phyloP scores from a whole-genome alignment of 2,888 invertebrate genomes.

The Ichneumoninae sp. region DNA sequence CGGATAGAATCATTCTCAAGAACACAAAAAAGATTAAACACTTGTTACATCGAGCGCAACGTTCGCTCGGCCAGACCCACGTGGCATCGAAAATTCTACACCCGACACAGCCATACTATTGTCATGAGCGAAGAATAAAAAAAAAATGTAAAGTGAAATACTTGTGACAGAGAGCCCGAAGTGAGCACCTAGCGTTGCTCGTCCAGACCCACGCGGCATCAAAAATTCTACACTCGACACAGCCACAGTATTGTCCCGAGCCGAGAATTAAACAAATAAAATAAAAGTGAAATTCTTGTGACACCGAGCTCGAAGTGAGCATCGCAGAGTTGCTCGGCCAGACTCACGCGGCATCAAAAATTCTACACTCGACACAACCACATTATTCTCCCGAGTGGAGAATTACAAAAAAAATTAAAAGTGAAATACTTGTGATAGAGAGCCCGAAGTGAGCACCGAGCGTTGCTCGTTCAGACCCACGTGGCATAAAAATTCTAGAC shows the following conservation, averaged over 20 bases:
- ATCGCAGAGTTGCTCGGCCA: not conserved
- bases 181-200: not conserved
- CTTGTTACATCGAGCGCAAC: not conserved
- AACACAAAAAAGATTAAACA: not conserved
- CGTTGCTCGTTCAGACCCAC: not conserved
- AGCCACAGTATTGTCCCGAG: too few relatives aligned
- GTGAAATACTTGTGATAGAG: not conserved
- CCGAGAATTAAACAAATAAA: too few relatives aligned
- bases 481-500: not conserved
- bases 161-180: constrained; percentile 3
- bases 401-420: too few relatives aligned
- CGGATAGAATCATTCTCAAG: constrained; percentile 21
- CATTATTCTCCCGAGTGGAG: not conserved
- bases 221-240: not conserved
- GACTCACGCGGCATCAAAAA: not conserved
- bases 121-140: too few relatives aligned
- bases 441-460: not conserved
- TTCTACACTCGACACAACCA: not conserved
- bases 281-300: too few relatives aligned
- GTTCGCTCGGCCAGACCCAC: not conserved
- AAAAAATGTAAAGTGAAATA: too few relatives aligned
- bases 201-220: not conserved
- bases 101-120: not conserved
- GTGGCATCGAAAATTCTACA: not conserved
- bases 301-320: constrained; percentile 1